A percentile compares a stretch with the other conserved stretches of the same genome.
phyloP scores from a whole-genome alignment of 1,140 invertebrate genomes.

The Papilio aristodemus region DNA sequence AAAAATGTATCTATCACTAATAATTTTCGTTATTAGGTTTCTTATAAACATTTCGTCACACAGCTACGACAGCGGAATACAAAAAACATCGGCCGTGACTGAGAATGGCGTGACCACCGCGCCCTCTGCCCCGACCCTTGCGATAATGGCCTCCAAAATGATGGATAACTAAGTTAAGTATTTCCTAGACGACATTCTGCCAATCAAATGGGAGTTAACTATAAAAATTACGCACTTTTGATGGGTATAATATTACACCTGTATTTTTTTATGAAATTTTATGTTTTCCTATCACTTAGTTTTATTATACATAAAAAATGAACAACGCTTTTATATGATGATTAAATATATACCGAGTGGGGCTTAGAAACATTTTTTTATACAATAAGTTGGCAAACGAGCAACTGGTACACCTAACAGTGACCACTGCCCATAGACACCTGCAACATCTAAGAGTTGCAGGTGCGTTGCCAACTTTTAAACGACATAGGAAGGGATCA shows the following conservation, averaged over 20 bases:
- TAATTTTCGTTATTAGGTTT: background rate
- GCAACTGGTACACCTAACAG: too few relatives aligned
- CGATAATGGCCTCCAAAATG: conserved; percentile 65
- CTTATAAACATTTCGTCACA: conserved; percentile 25
- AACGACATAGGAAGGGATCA: too few relatives aligned
- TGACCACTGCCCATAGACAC: too few relatives aligned
- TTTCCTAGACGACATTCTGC: conserved; percentile 37
- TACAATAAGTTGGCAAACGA: too few relatives aligned
- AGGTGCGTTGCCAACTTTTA: too few relatives aligned
- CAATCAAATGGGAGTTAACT: conserved; percentile 17
- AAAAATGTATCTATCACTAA: conserved; percentile 1
- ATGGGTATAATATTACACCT: background rate
- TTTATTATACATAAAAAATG: too few relatives aligned
- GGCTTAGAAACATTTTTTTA: too few relatives aligned
- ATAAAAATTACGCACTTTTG: conserved; percentile 15
- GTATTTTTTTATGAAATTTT: background rate
- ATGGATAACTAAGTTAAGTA: conserved; percentile 57
- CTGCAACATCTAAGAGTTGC: too few relatives aligned
- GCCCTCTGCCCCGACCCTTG: conserved; percentile 55
- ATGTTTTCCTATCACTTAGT: background rate
- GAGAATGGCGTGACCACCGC: conserved; percentile 58
- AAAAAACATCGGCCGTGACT: conserved; percentile 33
- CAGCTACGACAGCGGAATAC: conserved; percentile 8
- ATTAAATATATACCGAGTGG: too few relatives aligned
- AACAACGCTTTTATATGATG: too few relatives aligned